Base-by-base conservation (phyloP, 1,140 invertebrate genomes). In the Helicoverpa armigera region DNA sequence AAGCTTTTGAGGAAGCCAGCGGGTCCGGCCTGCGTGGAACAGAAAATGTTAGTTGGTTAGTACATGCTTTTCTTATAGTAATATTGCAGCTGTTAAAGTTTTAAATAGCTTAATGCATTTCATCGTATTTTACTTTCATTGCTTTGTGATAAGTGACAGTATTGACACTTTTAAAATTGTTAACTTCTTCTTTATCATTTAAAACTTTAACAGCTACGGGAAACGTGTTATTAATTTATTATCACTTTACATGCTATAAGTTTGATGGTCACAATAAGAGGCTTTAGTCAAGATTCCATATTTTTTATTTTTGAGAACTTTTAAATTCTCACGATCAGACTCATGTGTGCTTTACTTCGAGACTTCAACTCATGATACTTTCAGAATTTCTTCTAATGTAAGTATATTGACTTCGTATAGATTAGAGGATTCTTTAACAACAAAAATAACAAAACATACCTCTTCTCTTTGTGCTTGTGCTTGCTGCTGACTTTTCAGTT, bases 1-100 rank as follows among this genome's bases (percentile, higher is more conserved):
- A 98, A 98, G 96, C 97, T 98, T 96, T 98, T 98, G 95, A 98
- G 96, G 96, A 98, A 98, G 95, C 97, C 97, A 94, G 97, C 97
- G 92, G 97, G 97, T 95, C 97, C 97, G 95, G 97, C 97, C 97
- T 98, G 89, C 91, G 86, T 90, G 89, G 74, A 93, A 93, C 73
- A 86, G 88, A 85, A 87, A 84, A 85, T 79, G 83, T 91, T 91
- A 90, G 86, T 90, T 72, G 43, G 82, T 92, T 91, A 91, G 81
- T 89, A 85, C 16, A 72, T 48, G 70, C n/a, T 31, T 53, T 13
- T 53, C 31, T 43, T 43, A 53, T 53, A 31, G 48, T 16, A 10
- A 0, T 13, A 29, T 18, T 3, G 63, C 11, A 31, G 50, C 50
- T 53, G 23, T 53, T 14, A 23, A 54, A 79, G 58, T 72, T 48